Evolutionary conservation across 2,797 vertebrate genomes (phyloP).

Genomic region (Adelosebastes latens): DNA sequence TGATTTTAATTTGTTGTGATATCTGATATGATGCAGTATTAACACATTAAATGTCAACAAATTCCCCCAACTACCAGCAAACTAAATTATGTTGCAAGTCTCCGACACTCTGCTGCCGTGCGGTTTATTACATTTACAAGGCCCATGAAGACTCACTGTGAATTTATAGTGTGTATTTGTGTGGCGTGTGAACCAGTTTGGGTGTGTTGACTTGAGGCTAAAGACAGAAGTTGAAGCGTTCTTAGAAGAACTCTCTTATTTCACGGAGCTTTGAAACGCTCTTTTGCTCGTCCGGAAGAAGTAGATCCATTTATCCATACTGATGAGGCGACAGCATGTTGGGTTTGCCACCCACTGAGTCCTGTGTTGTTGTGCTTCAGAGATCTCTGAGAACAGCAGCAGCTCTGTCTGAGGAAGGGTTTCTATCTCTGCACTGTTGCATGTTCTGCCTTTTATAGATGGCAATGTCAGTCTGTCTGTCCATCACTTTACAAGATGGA

Average conservation of each 20-base stretch:
- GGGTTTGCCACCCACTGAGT: conserved; percentile 52
- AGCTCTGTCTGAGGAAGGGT: conserved; percentile 30
- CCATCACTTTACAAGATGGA: not conserved
- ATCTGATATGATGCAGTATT: conserved; percentile 10
- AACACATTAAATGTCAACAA: conserved; percentile 30
- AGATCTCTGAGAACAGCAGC: conserved; percentile 38
- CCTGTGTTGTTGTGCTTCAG: conserved; percentile 25
- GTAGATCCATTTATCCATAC: conserved; percentile 54
- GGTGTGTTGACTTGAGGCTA: conserved; percentile 19
- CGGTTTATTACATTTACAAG: conserved; percentile 15
- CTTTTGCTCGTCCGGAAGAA: conserved; percentile 38
- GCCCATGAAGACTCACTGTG: not conserved
- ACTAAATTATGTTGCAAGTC: conserved; percentile 8
- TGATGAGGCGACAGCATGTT: conserved; percentile 46
- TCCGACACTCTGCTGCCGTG: not conserved
- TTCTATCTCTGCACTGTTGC: not conserved
- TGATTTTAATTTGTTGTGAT: conserved; percentile 11
- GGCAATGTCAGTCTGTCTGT: not conserved
- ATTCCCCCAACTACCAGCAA: conserved; percentile 2
- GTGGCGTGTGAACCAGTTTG: not conserved
- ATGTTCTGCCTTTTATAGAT: not conserved
- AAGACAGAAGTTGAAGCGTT: conserved; percentile 33
- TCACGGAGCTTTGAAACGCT: conserved; percentile 49
- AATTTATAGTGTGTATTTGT: not conserved
- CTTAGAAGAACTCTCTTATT: conserved; percentile 51